Conservation (phyloP, 2,797 vertebrate species). For the Heterohyrax brucei region DNA sequence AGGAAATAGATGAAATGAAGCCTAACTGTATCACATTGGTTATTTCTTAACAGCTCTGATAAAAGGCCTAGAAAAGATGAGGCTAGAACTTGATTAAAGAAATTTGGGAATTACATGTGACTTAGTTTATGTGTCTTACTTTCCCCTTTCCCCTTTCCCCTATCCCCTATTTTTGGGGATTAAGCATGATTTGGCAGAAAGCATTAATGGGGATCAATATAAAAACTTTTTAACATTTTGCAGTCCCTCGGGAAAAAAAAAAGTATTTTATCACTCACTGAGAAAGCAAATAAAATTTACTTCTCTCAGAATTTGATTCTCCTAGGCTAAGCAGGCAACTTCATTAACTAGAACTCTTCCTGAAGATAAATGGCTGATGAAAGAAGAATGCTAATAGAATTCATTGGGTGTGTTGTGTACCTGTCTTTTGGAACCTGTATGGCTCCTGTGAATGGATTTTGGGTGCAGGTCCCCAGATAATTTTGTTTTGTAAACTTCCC, state of each 20-base stretch:
- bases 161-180: neutral
- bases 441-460: neutral
- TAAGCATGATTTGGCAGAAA: neutral
- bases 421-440: neutral
- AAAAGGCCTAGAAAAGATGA: conserved; percentile 72
- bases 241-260: conserved; percentile 19
- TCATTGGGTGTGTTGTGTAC: neutral
- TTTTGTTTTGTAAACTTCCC: conserved; percentile 19
- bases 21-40: conserved; percentile 65
- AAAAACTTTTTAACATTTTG: conserved; percentile 38
- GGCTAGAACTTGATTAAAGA: conserved; percentile 67
- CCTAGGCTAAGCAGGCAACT: neutral
- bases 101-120: conserved; percentile 55
- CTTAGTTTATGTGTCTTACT: neutral
- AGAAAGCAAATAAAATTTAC: conserved; percentile 63
- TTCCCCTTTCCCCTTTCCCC: neutral
- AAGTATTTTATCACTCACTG: conserved; percentile 3
- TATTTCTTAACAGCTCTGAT: conserved; percentile 72
- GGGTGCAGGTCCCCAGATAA: neutral
- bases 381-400: conserved; percentile 17
- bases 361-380: conserved; percentile 50
- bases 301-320: conserved; percentile 40
- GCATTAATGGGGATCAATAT: conserved; percentile 27
- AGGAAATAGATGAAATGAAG: conserved; percentile 73
- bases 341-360: conserved; percentile 31